Conservation (phyloP, 2,888 invertebrate genomes). For the Stenichneumon culpator region DNA sequence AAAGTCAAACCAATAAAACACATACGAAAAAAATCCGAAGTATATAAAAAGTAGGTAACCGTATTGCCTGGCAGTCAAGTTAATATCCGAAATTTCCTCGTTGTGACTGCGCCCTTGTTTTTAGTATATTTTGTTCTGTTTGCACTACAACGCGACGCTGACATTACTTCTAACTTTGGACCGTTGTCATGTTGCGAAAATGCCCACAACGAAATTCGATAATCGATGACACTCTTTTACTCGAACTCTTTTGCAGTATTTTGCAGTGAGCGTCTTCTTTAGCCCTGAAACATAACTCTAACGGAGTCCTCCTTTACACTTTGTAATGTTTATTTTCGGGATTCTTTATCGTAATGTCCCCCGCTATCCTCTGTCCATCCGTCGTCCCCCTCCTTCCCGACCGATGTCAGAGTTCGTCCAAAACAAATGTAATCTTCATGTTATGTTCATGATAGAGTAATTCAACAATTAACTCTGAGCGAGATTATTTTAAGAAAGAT, state of each 20-base stretch:
- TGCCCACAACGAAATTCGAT: conserved; percentile 53
- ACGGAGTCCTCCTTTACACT: conserved; percentile 16
- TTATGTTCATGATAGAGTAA: no score
- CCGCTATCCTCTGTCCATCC: no score
- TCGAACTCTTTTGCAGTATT: conserved; percentile 4
- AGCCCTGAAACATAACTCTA: neutral
- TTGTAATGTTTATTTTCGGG: neutral
- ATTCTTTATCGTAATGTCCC: neutral
- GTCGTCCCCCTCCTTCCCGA: neutral
- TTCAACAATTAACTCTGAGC: neutral
- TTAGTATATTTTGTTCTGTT: conserved; percentile 53
- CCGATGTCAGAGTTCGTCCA: no score
- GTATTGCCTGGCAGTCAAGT: conserved; percentile 66
- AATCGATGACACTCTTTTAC: conserved; percentile 59
- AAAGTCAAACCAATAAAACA: conserved; percentile 74
- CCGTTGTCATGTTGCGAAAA: conserved; percentile 28
- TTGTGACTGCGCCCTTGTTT: conserved; percentile 45
- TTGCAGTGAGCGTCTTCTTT: conserved; percentile 1
- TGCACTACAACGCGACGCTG: conserved; percentile 55
- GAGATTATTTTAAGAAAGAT: neutral
- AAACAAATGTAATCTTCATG: no score
- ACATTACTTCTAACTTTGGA: conserved; percentile 22
- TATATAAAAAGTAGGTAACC: conserved; percentile 79
- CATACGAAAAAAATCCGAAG: conserved; percentile 68
- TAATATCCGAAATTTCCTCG: conserved; percentile 66